Evolutionary conservation across 2,113 vertebrate species (phyloP).

Genomic region (Antechinus stuartii): DNA sequence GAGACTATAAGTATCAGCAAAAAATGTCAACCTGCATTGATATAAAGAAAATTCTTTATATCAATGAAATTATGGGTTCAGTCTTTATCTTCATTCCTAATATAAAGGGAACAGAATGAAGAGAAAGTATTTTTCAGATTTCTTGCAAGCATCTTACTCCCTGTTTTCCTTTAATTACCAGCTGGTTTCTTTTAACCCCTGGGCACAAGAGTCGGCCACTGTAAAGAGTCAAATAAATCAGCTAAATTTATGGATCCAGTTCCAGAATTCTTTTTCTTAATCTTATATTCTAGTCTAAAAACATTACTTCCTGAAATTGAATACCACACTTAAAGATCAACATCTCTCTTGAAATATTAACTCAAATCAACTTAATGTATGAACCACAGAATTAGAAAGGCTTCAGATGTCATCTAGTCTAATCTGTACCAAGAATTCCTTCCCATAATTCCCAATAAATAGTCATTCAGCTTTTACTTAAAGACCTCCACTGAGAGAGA

Average conservation of each 20-base stretch:
- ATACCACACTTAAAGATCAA: conserved; percentile 22
- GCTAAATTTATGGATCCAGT: neutral
- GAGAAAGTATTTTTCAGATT: neutral
- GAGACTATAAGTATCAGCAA: neutral
- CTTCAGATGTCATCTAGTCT: neutral
- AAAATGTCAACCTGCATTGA: neutral
- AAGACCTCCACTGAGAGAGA: neutral
- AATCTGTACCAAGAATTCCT: neutral
- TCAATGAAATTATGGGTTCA: neutral
- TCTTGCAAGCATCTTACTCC: neutral
- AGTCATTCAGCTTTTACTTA: neutral
- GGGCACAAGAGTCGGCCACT: neutral
- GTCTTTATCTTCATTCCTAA: neutral
- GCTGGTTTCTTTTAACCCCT: neutral
- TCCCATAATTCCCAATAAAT: neutral
- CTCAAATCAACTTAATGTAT: conserved; percentile 32
- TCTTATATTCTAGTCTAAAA: conserved; percentile 7
- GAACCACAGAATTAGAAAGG: neutral
- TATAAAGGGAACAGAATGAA: neutral
- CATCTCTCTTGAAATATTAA: neutral
- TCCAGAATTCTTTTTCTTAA: conserved; percentile 42
- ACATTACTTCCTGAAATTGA: conserved; percentile 14
- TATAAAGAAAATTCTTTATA: neutral
- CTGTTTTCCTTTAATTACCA: neutral
- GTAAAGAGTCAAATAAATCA: neutral